Evolutionary conservation across 2,888 invertebrate genomes (phyloP), one percentile per base, ranked within the genome.

Genomic region (Oscheius onirici): DNA sequence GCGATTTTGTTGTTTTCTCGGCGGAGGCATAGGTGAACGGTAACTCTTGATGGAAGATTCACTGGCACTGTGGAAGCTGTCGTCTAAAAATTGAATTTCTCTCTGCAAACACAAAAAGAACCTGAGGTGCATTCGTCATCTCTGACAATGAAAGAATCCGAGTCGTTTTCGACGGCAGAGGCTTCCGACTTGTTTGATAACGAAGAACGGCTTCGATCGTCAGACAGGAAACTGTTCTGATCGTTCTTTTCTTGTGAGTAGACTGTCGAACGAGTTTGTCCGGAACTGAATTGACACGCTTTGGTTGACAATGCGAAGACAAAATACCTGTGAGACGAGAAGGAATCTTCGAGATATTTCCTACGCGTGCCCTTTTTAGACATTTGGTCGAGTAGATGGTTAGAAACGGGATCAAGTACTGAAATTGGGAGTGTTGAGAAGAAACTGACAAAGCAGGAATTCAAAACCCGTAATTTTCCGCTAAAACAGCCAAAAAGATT

Each of bases 171-270:
- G 28, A 20, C 8, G 13, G 17, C 40, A 40, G 26, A 55, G 6
- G 22, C 40, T 0, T 17, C 41, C 11, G 20, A 60, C 20, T 17
- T 20, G 60, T 11, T 15, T 13, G 44, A 60, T 5, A 43, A 60
- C 11, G 41, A 15, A 11, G 44, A 41, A 13, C 13, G 17, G 3
- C 43, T 60, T 5, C 20, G 17, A n/a, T 43, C 60, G 11, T 28
- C 49, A 6, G 65, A 65, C 2, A 24, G 44, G 15, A 49, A 65
- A 65, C 65, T 65, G 34, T 65, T 28, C 3, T 65, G 13, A 49
- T 49, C 28, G 26, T 15, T 10, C 6, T 20, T 55, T 24, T 55
- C 13, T 5, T 20, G 3, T 13, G 46, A 46, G 20, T 46, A 46
- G 20, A 46, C 46, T 46, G 46, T 46, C 3, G 46, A 34, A 55